Evolutionary conservation across 2,888 invertebrate genomes (phyloP).

Genomic region (Diplolepis rosae): DNA sequence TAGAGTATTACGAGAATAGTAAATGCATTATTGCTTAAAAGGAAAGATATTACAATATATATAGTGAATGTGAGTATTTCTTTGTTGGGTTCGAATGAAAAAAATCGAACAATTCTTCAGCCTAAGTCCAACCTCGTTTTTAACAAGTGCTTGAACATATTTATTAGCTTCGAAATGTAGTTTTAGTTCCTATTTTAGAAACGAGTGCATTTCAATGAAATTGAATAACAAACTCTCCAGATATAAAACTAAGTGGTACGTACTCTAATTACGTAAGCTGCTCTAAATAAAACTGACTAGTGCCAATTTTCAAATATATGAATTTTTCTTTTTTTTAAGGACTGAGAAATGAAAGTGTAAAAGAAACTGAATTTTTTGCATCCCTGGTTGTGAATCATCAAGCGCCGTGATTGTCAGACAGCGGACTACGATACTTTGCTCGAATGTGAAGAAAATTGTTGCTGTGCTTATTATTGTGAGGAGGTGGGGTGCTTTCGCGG

Average conservation of each 20-base stretch:
- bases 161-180: neutral
- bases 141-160: neutral
- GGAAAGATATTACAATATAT: neutral
- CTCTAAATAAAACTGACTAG: neutral
- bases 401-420: constrained; percentile 75
- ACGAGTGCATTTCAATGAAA: no score
- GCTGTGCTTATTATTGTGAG: constrained; percentile 71
- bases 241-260: neutral
- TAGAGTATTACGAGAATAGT: neutral
- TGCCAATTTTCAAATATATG: neutral
- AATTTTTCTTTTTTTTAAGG: neutral
- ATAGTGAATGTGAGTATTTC: neutral
- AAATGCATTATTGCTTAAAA: neutral
- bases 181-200: neutral
- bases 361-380: neutral
- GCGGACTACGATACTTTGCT: constrained; percentile 83
- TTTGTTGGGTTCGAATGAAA: neutral
- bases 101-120: neutral
- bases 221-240: no score
- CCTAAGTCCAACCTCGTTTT: neutral
- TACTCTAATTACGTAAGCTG: neutral
- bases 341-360: neutral
- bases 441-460: constrained; percentile 81
- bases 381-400: constrained; percentile 42
- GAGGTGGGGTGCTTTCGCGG: constrained; percentile 71